Evolutionary conservation across 2,888 invertebrate species (phyloP).

Genomic region (Parochlus steinenii): DNA sequence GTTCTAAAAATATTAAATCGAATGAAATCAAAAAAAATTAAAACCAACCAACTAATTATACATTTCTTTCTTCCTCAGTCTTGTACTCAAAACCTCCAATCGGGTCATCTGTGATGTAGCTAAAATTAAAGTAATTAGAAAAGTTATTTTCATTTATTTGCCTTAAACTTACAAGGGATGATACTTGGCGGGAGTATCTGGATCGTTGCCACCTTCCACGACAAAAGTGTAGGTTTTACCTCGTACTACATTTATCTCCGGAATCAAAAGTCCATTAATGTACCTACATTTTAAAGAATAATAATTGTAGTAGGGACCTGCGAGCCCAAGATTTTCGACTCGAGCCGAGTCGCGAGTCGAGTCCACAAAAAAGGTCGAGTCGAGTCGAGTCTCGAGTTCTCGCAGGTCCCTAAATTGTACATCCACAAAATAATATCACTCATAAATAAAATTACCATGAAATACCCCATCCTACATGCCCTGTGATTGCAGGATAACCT

Average conservation of each 20-base stretch:
- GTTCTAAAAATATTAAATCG: constrained; percentile 32
- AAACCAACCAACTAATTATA: constrained; percentile 24
- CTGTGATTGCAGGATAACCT: constrained; percentile 79
- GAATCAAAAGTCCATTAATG: constrained; percentile 82
- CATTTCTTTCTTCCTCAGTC: constrained; percentile 62
- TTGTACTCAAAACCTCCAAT: constrained; percentile 82
- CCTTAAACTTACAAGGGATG: too few species aligned
- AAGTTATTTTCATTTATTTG: too few species aligned
- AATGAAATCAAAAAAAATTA: constrained; percentile 13
- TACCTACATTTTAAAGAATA: too few species aligned
- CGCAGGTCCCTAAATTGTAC: too few species aligned
- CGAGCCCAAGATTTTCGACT: too few species aligned
- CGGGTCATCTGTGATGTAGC: constrained; percentile 81
- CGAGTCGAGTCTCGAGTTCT: too few species aligned
- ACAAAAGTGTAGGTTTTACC: constrained; percentile 79
- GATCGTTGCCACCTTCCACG: constrained; percentile 68
- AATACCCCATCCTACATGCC: constrained; percentile 87
- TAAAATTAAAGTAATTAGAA: too few species aligned
- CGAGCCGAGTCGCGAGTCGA: too few species aligned
- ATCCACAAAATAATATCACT: not conserved
- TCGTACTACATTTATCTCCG: constrained; percentile 76
- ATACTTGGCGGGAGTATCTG: constrained; percentile 62
- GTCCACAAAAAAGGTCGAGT: too few species aligned
- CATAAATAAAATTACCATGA: constrained; percentile 39
- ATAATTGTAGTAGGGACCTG: too few species aligned